Evolutionary conservation across 2,888 invertebrate genomes (phyloP).

Genomic region (Diaperis boleti): DNA sequence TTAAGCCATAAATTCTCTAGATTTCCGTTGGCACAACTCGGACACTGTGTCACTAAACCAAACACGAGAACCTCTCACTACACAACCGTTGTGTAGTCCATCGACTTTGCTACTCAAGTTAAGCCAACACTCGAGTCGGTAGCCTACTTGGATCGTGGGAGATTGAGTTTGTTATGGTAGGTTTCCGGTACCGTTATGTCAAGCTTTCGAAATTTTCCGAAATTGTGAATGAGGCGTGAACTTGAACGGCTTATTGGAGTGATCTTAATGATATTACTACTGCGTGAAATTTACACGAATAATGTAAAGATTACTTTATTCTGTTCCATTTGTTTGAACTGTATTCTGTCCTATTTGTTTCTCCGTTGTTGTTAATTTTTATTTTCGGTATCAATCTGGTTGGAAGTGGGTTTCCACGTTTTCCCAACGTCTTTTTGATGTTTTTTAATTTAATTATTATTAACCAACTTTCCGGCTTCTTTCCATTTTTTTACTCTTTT

Average conservation of each 20-base stretch:
- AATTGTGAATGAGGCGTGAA: background rate
- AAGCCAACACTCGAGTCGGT: slow-evolving; percentile 8
- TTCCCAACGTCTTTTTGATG: too few relatives aligned
- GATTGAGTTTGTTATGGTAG: slow-evolving; percentile 28
- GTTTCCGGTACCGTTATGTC: slow-evolving; percentile 15
- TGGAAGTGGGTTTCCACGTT: too few relatives aligned
- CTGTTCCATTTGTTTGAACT: too few relatives aligned
- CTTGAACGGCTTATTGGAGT: background rate
- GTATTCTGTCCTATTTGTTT: too few relatives aligned
- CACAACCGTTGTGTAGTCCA: slow-evolving; percentile 24
- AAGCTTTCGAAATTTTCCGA: slow-evolving; percentile 3
- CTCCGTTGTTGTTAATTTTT: too few relatives aligned
- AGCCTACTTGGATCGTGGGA: slow-evolving; percentile 35
- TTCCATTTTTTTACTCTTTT: too few relatives aligned
- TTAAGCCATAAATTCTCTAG: slow-evolving; percentile 18
- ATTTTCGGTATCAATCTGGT: too few relatives aligned
- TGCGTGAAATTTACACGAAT: too few relatives aligned
- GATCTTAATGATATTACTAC: too few relatives aligned
- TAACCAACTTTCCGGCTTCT: too few relatives aligned
- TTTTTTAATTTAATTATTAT: too few relatives aligned
- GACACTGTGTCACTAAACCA: slow-evolving; percentile 29
- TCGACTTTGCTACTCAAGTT: slow-evolving; percentile 18
- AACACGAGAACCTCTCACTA: slow-evolving; percentile 26
- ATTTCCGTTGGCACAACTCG: background rate
- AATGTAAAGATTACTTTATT: too few relatives aligned